Base-by-base conservation (phyloP, 2,888 invertebrate genomes). In the Stenotaenia linearis region DNA sequence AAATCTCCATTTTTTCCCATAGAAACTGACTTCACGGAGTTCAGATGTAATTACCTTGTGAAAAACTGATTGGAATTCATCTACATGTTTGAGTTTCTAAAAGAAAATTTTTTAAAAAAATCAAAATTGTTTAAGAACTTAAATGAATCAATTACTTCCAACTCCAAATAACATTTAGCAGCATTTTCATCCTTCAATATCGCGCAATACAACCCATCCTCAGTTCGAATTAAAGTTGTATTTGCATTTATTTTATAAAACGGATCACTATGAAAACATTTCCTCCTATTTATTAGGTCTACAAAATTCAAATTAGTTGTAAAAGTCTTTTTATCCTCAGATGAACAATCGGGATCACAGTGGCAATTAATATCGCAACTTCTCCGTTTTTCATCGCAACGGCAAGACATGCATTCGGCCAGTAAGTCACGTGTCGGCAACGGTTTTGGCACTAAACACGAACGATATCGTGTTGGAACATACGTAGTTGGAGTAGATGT, bases 291-390 rank as follows among this genome's bases (percentile, higher is more conserved):
- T 9, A 75, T 75, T 21, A 10, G 9, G 12, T 9, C 21, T 9
- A 75, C 37, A 15, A 10, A 5, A 15, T 79, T 61, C 35, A 15
- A 23, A 25, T 94, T 94, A 80, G 87, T 85, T 21, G 89, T 88
- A 86, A 95, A 92, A 1, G 90, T 87, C 80, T 86, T 84, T 80
- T 88, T 87, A 83, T 93, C 91, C 78, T 87, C 86, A 30, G 87
- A 86, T 10, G 89, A 87, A 84, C 95, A 95, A 83, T 94, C 93
- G 75, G 83, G 84, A 85, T 95, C 95, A 85, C 95, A 95, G 84
- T 94, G 95, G 84, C 95, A 95, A 85, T 93, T 92, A 78, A 93
- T 89, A 86, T 95, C 93, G 86, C 95, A 95, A 45, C 88, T 87
- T 83, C 88, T 87, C 21, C 85, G 85, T 81, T 86, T 84, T n/a